Base-by-base conservation (phyloP, 1,140 invertebrate species). In the Diachasmimorpha longicaudata region DNA sequence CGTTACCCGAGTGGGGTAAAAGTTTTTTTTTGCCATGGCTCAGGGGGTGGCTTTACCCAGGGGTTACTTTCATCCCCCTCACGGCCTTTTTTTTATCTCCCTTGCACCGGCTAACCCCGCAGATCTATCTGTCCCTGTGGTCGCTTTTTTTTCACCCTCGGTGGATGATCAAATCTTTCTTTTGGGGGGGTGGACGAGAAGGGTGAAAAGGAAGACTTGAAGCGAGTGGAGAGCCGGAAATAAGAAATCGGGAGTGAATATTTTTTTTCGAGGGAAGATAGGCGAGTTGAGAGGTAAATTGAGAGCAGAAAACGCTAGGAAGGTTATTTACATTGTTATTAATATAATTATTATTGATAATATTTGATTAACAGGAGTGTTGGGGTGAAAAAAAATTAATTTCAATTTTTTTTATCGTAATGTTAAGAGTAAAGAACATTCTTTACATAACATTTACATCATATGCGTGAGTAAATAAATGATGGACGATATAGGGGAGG, bases 1-100 rank as follows among this genome's bases (percentile, higher is more conserved):
- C 79, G 79, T 80, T 80, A 80, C 74, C 69, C 70, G 46, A 75
- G 70, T 39, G 79, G 78, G 76, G 76, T 76, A 52, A 74, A 46
- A 68, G 44, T 74, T 78, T 77, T 77, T 77, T 77, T 76, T 78
- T 73, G n/a, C 42, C 44, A 44, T 58, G 69, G 78, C 58, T 69
- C 37, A 69, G 52, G 72, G 79, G 77, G 75, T 76, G 69, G 79
- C 67, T 72, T 77, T 52, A 25, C 73, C 73, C 73, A 68, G 66
- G 73, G 73, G 73, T 68, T 74, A 39, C 21, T 69, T 69, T 63
- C 66, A 46, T 39, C 36, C 31, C 37, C 66, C 58, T 42, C 70
- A 23, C 58, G 58, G 66, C 42, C 23, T 74, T 48, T 44, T 74
- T 74, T 46, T 52, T 25, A 44, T 67, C 66, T 69, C 73, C 31